Conservation (phyloP, 1,140 invertebrate species). For the Ptiloglossa arizonensis region DNA sequence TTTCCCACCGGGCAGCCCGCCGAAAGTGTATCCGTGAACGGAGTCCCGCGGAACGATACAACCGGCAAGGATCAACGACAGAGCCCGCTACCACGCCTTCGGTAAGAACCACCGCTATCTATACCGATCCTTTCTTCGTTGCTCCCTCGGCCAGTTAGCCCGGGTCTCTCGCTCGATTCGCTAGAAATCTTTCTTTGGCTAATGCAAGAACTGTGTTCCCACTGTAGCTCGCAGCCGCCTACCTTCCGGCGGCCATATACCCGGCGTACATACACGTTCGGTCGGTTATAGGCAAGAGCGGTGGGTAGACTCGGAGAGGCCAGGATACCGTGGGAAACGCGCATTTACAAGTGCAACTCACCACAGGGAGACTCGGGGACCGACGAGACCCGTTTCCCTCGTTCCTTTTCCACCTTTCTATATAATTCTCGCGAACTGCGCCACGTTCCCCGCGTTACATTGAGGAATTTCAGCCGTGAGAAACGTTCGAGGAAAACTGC, state of each 20-base stretch:
- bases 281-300: slow-evolving; percentile 33
- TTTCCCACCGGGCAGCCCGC: too few relatives aligned
- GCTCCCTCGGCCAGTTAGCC: not conserved
- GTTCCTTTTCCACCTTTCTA: not conserved
- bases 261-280: slow-evolving; percentile 43
- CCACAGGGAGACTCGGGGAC: slow-evolving; percentile 43
- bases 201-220: slow-evolving; percentile 79
- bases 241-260: slow-evolving; percentile 63
- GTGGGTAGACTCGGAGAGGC: slow-evolving; percentile 38
- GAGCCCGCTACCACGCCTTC: not conserved
- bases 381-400: not conserved
- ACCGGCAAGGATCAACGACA: slow-evolving; percentile 22
- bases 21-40: not conserved
- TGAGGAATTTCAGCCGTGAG: slow-evolving; percentile 34
- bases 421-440: slow-evolving; percentile 34
- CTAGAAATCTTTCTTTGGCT: slow-evolving; percentile 79
- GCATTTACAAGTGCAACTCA: slow-evolving; percentile 67
- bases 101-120: slow-evolving; percentile 36
- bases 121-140: slow-evolving; percentile 12
- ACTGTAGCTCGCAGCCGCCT: slow-evolving; percentile 60
- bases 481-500: slow-evolving; percentile 42
- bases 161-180: slow-evolving; percentile 58
- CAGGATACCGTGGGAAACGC: slow-evolving; percentile 37
- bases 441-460: slow-evolving; percentile 32
- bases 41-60: slow-evolving; percentile 22